Base-by-base conservation (phyloP, 2,113 vertebrate species). In the Corythoichthys haematopterus region DNA sequence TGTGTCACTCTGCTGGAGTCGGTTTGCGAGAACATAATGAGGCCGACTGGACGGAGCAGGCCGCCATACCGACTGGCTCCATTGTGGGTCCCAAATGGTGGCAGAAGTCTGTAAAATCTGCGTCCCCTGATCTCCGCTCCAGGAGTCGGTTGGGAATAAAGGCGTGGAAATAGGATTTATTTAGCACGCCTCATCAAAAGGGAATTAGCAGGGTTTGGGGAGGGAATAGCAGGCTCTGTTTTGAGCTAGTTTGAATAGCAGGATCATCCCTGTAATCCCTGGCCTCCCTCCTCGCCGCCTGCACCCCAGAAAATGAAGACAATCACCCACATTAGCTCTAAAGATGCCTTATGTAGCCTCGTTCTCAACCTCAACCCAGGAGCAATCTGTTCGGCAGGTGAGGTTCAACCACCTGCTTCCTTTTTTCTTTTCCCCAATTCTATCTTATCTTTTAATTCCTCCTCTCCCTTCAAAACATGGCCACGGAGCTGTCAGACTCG, bases 181-280 rank as follows among this genome's bases (percentile, higher is more conserved):
- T 95, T 95, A 93, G 91, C 89, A 92, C 91, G 93, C 91, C 92
- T 92, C 90, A 88, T 92, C 93, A 90, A 90, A 92, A 92, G 92
- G 91, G 89, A 92, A 94, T 89, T 93, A 93, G 91, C 88, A 87
- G 85, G 88, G 89, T 92, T 90, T 88, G 84, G 90, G 91, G 88
- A 90, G 91, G 89, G 80, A 88, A 89, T 88, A 86, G 74, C 56
- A 55, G 66, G 88, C 81, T 92, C 91, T 92, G 90, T 91, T 92
- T 89, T 90, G 90, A 90, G 91, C 89, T 82, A 87, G 84, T 80
- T 91, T 90, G 89, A 91, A 91, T 87, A 86, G 81, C 84, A 72
- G 85, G 88, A 91, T 89, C 85, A 90, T 85, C 88, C 86, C 87
- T 86, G 88, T 90, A 89, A 90, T 90, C 88, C 87, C 6, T 10